A percentile compares a stretch with the other conserved stretches of the same genome.
Evolutionary conservation across 2,888 invertebrate species (phyloP).

Genomic region (Pachliopta kotzebuea): DNA sequence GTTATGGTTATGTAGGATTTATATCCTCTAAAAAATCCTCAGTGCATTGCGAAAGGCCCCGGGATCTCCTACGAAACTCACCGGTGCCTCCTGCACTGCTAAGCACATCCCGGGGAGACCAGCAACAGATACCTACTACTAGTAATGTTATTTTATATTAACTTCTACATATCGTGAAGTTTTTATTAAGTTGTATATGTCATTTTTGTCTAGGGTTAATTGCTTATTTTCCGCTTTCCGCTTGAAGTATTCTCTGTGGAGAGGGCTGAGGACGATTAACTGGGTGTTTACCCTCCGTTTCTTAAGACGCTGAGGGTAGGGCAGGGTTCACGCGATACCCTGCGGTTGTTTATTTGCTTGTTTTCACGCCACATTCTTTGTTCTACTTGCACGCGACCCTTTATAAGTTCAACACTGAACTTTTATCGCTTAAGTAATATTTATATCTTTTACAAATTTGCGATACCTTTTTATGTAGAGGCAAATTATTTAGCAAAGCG

Average conservation of each 20-base stretch:
- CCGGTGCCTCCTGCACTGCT: too few relatives aligned
- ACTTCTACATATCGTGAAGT: not conserved
- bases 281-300: constrained; percentile 60
- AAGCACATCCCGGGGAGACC: too few relatives aligned
- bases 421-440: constrained; percentile 28
- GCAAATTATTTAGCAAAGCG: too few relatives aligned
- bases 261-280: constrained; percentile 38
- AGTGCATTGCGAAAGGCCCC: too few relatives aligned
- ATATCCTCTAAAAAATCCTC: too few relatives aligned
- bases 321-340: constrained; percentile 58
- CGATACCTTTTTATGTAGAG: too few relatives aligned
- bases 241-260: constrained; percentile 30
- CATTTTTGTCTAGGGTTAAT: not conserved
- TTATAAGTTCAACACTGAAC: constrained; percentile 29
- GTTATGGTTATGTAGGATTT: too few relatives aligned
- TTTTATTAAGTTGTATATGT: not conserved
- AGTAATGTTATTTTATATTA: too few relatives aligned
- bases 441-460: not conserved
- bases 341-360: constrained; percentile 40
- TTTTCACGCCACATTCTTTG: constrained; percentile 18
- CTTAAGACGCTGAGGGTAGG: constrained; percentile 51
- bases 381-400: constrained; percentile 24
- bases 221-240: constrained; percentile 2
- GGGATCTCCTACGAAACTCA: too few relatives aligned
- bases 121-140: too few relatives aligned